phyloP scores from a whole-genome alignment of 2,888 invertebrate genomes.

The Toxonevra muliebris region DNA sequence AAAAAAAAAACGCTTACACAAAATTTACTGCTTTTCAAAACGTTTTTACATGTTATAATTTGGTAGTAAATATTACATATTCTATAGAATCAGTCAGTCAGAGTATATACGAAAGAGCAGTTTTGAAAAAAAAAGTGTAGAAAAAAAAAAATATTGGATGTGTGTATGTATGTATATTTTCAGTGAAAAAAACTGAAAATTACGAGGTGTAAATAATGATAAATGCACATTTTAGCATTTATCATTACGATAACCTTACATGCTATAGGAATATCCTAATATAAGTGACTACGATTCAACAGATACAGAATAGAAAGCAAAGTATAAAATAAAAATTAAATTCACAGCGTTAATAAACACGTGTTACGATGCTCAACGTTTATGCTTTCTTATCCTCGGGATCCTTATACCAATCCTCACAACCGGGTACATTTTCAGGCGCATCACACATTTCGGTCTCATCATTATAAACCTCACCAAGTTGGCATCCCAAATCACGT shows the following conservation, averaged over 20 bases:
- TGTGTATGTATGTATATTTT: conserved; percentile 14
- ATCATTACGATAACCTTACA: conserved; percentile 29
- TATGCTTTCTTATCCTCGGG: conserved; percentile 70
- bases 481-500: conserved; percentile 85
- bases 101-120: background rate
- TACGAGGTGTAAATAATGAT: conserved; percentile 9
- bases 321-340: conserved; percentile 27
- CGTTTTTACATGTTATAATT: no score
- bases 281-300: conserved; percentile 38
- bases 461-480: conserved; percentile 92
- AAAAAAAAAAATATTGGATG: background rate
- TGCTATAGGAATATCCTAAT: conserved; percentile 43
- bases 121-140: background rate
- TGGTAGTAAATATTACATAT: background rate
- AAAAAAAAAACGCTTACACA: no score
- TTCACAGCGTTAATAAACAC: conserved; percentile 38
- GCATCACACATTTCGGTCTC: conserved; percentile 85
- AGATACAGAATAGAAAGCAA: conserved; percentile 37
- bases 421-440: conserved; percentile 90
- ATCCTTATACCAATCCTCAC: conserved; percentile 93
- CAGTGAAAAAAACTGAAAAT: conserved; percentile 29
- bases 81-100: conserved; percentile 13
- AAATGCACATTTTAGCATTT: conserved; percentile 7
- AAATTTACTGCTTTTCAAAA: no score
- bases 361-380: conserved; percentile 18